Conservation (phyloP, 2,797 vertebrate genomes). For the Mus spretus region DNA sequence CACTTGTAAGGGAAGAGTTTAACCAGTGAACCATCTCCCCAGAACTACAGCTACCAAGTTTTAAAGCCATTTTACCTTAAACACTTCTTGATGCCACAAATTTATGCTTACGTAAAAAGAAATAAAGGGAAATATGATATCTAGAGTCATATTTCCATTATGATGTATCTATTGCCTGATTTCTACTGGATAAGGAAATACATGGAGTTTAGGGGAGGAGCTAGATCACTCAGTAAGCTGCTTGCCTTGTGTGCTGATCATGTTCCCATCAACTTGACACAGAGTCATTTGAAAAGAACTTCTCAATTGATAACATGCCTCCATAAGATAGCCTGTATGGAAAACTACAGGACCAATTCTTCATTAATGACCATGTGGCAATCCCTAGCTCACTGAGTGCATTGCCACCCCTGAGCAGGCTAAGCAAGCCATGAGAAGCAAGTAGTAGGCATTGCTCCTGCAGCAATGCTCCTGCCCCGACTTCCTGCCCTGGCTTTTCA, state of each 20-base stretch:
- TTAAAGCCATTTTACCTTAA: constrained; percentile 25
- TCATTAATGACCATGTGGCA: too few species aligned
- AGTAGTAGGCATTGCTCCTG: neutral
- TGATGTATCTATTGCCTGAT: neutral
- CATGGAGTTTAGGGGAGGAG: neutral
- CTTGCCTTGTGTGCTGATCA: neutral
- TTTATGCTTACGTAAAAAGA: neutral
- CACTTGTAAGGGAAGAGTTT: neutral
- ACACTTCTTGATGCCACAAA: constrained; percentile 31
- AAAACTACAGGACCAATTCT: neutral
- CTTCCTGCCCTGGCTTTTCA: neutral
- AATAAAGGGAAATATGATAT: neutral
- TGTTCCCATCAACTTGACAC: neutral
- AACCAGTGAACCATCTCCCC: neutral
- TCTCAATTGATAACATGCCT: neutral
- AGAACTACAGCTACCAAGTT: neutral
- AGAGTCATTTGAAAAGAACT: neutral
- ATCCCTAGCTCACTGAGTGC: neutral
- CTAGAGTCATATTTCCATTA: neutral
- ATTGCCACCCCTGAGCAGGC: neutral
- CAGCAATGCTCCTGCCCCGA: neutral
- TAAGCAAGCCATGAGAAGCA: neutral
- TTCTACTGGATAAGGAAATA: neutral
- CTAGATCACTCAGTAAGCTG: neutral
- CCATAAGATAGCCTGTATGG: neutral